phyloP scores from a whole-genome alignment of 2,888 invertebrate genomes.

The Leptinotarsa haldemani region DNA sequence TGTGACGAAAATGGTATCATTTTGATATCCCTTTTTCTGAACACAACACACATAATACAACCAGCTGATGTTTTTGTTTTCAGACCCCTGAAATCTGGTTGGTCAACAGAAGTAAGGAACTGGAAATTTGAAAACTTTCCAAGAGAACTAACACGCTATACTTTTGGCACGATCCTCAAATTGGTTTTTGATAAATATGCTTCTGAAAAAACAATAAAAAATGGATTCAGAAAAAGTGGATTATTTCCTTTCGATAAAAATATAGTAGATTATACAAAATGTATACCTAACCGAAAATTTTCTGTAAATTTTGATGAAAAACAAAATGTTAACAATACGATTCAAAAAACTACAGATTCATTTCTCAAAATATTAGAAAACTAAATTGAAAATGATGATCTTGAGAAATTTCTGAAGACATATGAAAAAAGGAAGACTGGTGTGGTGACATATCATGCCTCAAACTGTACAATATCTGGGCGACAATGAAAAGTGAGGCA shows the following conservation, averaged over 20 bases:
- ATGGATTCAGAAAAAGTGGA: slow-evolving; percentile 24
- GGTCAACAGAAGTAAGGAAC: slow-evolving; percentile 25
- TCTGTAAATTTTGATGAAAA: no score
- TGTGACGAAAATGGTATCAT: slow-evolving; percentile 50
- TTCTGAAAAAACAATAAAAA: slow-evolving; percentile 15
- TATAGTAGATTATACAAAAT: slow-evolving; percentile 22
- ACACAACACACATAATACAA: slow-evolving; percentile 34
- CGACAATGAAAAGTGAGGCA: neutral
- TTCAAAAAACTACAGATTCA: no score
- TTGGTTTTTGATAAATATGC: slow-evolving; percentile 15
- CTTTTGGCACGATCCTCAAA: slow-evolving; percentile 30
- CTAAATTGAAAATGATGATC: neutral
- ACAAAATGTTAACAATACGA: no score
- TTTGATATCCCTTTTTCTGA: slow-evolving; percentile 41
- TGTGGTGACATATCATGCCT: neutral
- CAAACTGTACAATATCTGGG: neutral
- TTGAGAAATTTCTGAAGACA: neutral
- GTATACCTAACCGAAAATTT: no score
- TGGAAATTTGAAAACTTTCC: slow-evolving; percentile 26
- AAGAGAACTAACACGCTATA: slow-evolving; percentile 22
- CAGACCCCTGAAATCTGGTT: slow-evolving; percentile 29
- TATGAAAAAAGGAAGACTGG: neutral
- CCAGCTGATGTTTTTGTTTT: slow-evolving; percentile 37
- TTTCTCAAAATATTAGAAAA: neutral
- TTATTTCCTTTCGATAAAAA: slow-evolving; percentile 14